Percentiles rank a stretch among this genome's conserved stretches.
Conservation (phyloP, 2,888 invertebrate genomes). For the Morpho achilles region DNA sequence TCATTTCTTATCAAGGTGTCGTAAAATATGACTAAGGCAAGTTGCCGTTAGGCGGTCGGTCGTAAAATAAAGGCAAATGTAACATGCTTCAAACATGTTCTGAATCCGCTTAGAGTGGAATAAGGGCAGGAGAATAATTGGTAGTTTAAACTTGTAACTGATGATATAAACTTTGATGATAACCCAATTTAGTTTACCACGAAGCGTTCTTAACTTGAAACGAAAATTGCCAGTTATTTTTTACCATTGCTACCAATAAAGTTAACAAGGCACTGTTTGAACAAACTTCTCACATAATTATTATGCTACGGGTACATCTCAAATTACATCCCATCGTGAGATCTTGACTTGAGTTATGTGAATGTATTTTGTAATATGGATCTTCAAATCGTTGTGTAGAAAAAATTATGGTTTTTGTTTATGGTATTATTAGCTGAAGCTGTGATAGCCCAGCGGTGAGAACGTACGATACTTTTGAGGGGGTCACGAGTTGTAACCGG, state of each 20-base stretch:
- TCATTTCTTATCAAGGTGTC: no score
- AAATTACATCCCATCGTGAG: conserved; percentile 39
- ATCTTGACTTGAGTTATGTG: conserved; percentile 29
- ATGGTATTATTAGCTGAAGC: not conserved
- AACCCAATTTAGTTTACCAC: conserved; percentile 9
- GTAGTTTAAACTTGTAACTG: no score
- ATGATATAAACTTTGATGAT: not conserved
- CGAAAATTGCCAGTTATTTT: conserved; percentile 16
- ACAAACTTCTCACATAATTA: conserved; percentile 23
- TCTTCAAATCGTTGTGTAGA: conserved; percentile 39
- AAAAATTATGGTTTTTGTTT: conserved; percentile 14
- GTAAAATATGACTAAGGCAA: no score
- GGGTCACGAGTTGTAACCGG: no score
- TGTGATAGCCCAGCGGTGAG: no score
- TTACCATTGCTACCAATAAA: conserved; percentile 24
- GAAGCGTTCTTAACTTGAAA: conserved; percentile 11
- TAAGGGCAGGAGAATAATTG: no score
- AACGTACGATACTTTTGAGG: no score
- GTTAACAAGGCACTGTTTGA: conserved; percentile 41
- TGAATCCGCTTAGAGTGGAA: no score
- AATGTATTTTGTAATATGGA: conserved; percentile 39
- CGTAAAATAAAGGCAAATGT: no score
- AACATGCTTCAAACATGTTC: no score
- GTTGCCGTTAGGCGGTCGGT: no score
- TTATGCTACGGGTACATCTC: conserved; percentile 10